Percentiles rank a stretch among this genome's conserved stretches.
These are phyloP conservation scores for Drosophila hydei DNA, from an alignment of 1,140 invertebrate genomes.

Conservation along the genomic window DNA sequence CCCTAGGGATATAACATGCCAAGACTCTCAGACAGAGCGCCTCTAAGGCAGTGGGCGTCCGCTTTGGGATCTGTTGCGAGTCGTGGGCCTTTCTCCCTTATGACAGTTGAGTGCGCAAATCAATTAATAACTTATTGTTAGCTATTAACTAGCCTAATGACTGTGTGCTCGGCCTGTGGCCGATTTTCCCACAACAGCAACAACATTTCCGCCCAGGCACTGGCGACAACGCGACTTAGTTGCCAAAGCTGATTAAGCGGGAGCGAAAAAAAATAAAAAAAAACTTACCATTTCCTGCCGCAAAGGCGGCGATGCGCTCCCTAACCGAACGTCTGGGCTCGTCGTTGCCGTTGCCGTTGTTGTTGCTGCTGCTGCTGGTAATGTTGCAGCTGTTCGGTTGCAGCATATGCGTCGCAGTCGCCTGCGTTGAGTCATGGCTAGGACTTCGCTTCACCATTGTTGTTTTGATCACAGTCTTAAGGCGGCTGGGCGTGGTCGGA, in stretches of 20 bases:
- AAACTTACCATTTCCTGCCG: constrained; percentile 83
- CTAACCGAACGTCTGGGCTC: constrained; percentile 78
- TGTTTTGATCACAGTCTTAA: constrained; percentile 84
- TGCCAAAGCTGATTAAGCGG: constrained; percentile 73
- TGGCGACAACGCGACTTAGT: constrained; percentile 54
- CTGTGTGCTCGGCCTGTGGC: constrained; percentile 43
- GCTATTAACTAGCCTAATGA: constrained; percentile 71
- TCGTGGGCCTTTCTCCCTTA: constrained; percentile 2
- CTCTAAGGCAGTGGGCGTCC: not conserved
- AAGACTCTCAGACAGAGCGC: too few relatives aligned
- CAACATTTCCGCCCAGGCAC: constrained; percentile 56
- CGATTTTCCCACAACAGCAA: constrained; percentile 71
- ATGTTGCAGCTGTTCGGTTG: constrained; percentile 58
- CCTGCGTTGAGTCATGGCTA: constrained; percentile 77
- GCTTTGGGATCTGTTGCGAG: not conserved
- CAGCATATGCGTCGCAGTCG: constrained; percentile 63
- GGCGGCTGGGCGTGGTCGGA: constrained; percentile 79
- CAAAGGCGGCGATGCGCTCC: constrained; percentile 82
- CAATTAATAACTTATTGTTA: constrained; percentile 70
- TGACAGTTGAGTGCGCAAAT: constrained; percentile 27
- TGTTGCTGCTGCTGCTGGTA: constrained; percentile 51
- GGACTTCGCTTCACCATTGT: constrained; percentile 83
- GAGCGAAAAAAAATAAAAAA: constrained; percentile 25
- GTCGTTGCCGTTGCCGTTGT: constrained; percentile 45
- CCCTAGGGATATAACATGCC: not conserved